phyloP scores from a whole-genome alignment of 2,797 vertebrate species.

The Agapornis canus region DNA sequence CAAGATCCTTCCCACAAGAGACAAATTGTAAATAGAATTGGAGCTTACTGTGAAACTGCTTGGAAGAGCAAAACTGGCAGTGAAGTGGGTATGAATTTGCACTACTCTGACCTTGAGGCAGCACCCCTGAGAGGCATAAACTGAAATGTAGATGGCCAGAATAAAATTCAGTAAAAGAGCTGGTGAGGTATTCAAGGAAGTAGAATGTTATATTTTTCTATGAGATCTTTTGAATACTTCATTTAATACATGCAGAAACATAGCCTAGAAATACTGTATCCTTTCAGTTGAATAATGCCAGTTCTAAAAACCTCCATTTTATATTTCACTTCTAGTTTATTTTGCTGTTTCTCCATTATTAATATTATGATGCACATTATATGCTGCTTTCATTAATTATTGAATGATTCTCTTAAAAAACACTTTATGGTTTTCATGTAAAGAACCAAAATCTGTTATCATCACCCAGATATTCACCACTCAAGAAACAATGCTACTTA shows the following conservation, averaged over 20 bases:
- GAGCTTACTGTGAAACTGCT: constrained; percentile 19
- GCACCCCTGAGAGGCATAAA: not conserved
- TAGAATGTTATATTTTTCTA: not conserved
- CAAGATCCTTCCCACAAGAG: constrained; percentile 8
- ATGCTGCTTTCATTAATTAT: constrained; percentile 37
- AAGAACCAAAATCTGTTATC: constrained; percentile 36
- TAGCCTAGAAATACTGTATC: not conserved
- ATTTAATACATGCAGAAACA: not conserved
- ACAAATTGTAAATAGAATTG: constrained; percentile 43
- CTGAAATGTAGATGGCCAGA: not conserved
- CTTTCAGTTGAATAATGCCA: not conserved
- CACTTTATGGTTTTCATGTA: constrained; percentile 28
- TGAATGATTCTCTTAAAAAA: constrained; percentile 60
- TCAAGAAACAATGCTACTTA: not conserved
- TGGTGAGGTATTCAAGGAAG: not conserved
- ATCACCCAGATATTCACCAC: constrained; percentile 26
- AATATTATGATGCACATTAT: not conserved
- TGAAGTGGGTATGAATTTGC: not conserved
- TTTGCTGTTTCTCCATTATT: constrained; percentile 23
- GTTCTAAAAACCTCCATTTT: not conserved
- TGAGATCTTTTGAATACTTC: not conserved
- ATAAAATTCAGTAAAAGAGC: not conserved
- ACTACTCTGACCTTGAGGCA: constrained; percentile 7
- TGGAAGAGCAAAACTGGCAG: constrained; percentile 14
- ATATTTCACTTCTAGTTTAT: not conserved